Evolutionary conservation across 2,797 vertebrate genomes (phyloP).

Genomic region (Paramormyrops hopkinsi): DNA sequence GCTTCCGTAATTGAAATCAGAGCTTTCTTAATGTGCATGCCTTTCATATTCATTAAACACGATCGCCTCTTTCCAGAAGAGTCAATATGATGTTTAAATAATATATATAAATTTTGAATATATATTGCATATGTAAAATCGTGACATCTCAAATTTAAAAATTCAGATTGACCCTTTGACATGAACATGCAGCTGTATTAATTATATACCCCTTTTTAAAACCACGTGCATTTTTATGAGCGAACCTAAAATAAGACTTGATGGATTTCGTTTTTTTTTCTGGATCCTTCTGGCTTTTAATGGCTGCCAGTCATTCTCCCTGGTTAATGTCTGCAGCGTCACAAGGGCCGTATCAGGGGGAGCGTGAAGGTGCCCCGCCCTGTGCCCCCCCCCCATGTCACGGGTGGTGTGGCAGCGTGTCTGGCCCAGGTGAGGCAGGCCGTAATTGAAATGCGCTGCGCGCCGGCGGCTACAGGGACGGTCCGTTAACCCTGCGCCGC

Average conservation of each 20-base stretch:
- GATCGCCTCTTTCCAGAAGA: not conserved
- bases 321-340: not conserved
- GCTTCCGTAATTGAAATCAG: not conserved
- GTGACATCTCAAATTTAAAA: not conserved
- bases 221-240: not conserved
- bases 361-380: not conserved
- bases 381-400: not conserved
- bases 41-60: not conserved
- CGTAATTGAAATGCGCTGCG: slow-evolving; percentile 69
- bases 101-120: not conserved
- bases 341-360: not conserved
- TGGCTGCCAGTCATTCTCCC: not conserved
- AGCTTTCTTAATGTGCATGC: not conserved
- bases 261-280: not conserved
- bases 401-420: not conserved
- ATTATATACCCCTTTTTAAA: not conserved
- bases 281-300: not conserved
- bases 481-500: slow-evolving; percentile 71
- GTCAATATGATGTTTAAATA: not conserved
- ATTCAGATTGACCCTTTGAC: not conserved
- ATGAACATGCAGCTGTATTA: not conserved
- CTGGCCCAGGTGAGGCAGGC: slow-evolving; percentile 20
- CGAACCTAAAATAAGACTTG: not conserved
- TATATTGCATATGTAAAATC: not conserved
- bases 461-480: slow-evolving; percentile 59